A percentile compares a stretch with the other conserved stretches of the same genome.
Conservation (phyloP, 2,888 invertebrate species). For the Zootermopsis nevadensis region DNA sequence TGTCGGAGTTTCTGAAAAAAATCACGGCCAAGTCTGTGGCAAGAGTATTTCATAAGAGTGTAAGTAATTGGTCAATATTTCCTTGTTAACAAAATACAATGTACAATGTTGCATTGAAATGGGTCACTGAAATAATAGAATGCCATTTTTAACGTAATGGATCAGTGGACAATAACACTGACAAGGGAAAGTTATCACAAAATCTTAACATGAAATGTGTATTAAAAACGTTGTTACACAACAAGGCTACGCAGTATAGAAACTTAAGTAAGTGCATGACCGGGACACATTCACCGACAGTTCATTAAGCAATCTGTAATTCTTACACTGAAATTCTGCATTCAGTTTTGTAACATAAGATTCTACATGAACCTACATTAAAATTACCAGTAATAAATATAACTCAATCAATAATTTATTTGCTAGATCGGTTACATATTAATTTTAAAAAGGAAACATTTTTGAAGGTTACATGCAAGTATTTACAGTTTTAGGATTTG, state of each 20-base stretch:
- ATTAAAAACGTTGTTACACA: background rate
- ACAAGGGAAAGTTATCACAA: background rate
- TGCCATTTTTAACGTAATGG: background rate
- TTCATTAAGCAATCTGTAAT: background rate
- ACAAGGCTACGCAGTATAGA: background rate
- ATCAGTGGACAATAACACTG: background rate
- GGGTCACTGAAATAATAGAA: background rate
- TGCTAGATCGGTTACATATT: too few species aligned
- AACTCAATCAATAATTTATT: too few species aligned
- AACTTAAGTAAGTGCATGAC: background rate
- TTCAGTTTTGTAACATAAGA: background rate
- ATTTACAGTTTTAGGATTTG: too few species aligned
- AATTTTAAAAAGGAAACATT: too few species aligned
- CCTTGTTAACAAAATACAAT: too few species aligned
- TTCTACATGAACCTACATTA: too few species aligned
- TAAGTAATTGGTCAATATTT: too few species aligned
- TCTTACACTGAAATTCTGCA: background rate
- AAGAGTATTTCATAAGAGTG: too few species aligned
- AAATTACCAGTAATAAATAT: too few species aligned
- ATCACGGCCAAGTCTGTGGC: too few species aligned
- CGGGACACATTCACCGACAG: background rate
- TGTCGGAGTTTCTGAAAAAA: too few species aligned
- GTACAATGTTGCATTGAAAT: background rate
- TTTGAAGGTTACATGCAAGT: too few species aligned
- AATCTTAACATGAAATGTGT: background rate